phyloP scores from a whole-genome alignment of 2,113 vertebrate species.

The Natator depressus region DNA sequence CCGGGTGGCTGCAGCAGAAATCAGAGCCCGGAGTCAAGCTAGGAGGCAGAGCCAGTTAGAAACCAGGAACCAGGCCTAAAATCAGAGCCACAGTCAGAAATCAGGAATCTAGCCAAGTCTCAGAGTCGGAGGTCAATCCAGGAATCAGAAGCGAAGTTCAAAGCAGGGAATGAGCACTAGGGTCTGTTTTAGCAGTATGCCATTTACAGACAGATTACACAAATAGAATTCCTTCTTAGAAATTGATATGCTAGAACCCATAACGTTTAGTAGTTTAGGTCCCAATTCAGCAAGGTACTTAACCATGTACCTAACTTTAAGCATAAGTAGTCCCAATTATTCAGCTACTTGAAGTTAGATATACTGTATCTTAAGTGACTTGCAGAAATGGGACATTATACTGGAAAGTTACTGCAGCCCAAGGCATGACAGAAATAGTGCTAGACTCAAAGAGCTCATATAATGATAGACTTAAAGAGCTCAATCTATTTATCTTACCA shows the following conservation, averaged over 20 bases:
- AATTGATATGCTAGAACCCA: not conserved
- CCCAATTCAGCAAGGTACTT: not conserved
- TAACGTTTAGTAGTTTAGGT: not conserved
- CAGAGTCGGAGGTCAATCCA: no score
- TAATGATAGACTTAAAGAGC: no score
- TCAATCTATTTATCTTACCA: no score
- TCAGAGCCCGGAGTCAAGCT: not conserved
- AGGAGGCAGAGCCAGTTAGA: not conserved
- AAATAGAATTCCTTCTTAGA: not conserved
- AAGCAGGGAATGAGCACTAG: no score
- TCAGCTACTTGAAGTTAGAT: not conserved
- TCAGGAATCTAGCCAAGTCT: no score
- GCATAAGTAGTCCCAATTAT: not conserved
- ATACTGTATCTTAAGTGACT: not conserved
- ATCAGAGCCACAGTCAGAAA: no score
- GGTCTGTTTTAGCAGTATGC: no score
- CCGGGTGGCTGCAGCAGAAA: no score
- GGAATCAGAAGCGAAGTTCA: no score
- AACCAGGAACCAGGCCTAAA: no score
- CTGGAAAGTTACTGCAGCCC: not conserved
- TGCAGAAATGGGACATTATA: not conserved
- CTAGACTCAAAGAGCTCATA: no score
- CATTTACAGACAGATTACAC: no score
- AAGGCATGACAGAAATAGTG: conserved; percentile 34
- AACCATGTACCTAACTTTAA: not conserved